phyloP scores from a whole-genome alignment of 2,113 vertebrate species.

The Ornithorhynchus anatinus region DNA sequence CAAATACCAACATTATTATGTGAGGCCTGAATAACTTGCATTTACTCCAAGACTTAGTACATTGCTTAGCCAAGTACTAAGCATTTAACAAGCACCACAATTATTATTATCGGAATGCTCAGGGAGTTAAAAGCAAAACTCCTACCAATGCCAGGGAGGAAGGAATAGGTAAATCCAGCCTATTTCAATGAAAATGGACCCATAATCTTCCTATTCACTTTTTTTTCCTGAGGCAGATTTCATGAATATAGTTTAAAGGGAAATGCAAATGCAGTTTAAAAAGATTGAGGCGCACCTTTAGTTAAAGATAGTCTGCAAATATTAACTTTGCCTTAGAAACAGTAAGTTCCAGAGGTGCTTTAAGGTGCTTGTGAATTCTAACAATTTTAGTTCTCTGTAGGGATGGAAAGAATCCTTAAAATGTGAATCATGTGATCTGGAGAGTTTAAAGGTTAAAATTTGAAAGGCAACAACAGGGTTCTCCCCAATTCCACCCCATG shows the following conservation, averaged over 20 bases:
- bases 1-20: too few species aligned
- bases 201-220: constrained; percentile 24
- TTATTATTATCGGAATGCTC: too few species aligned
- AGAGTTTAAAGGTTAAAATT: not conserved
- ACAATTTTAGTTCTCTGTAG: not conserved
- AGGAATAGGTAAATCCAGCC: constrained; percentile 33
- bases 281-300: constrained; percentile 15
- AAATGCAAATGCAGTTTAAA: not conserved
- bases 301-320: constrained; percentile 16
- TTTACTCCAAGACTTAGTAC: too few species aligned
- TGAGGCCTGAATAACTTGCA: too few species aligned
- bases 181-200: constrained; percentile 57
- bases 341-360: not conserved
- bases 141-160: constrained; percentile 36
- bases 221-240: constrained; percentile 56
- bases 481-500: not conserved
- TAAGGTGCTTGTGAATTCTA: not conserved
- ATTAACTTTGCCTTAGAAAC: constrained; percentile 9
- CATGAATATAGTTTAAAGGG: constrained; percentile 48
- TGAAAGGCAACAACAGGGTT: not conserved
- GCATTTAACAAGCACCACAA: too few species aligned
- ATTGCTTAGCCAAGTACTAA: too few species aligned
- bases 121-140: constrained; percentile 14
- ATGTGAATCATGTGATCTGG: not conserved
- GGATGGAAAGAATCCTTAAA: not conserved